A percentile compares a stretch with the other conserved stretches of the same genome.
These are phyloP conservation scores for Grus americana DNA, from an alignment of 2,113 vertebrate genomes.

Conservation along the genomic window DNA sequence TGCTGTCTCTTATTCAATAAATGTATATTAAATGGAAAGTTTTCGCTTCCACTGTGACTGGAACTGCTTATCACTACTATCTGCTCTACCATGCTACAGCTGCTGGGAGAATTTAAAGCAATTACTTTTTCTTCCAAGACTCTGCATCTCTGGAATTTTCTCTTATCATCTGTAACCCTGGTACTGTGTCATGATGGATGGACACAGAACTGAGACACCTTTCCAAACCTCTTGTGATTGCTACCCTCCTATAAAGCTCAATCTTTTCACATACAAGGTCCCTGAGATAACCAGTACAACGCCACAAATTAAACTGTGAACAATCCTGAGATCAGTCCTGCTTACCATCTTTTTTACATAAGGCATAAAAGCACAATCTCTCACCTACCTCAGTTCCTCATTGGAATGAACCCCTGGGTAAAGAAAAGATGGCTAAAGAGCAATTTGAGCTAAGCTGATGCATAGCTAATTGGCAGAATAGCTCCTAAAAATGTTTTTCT, in stretches of 20 bases:
- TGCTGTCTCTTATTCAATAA: not conserved
- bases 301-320: not conserved
- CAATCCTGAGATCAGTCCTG: not conserved
- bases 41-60: not conserved
- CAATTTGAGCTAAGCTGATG: not conserved
- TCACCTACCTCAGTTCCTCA: not conserved
- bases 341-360: not conserved
- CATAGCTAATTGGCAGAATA: not conserved
- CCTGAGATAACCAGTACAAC: not conserved
- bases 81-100: not conserved
- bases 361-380: not conserved
- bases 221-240: not conserved
- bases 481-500: not conserved
- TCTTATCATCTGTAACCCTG: not conserved
- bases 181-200: not conserved
- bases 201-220: not conserved
- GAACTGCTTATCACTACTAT: not conserved
- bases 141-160: not conserved
- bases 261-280: not conserved
- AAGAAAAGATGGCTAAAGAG: not conserved
- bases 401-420: not conserved
- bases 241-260: not conserved
- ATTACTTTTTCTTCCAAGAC: not conserved
- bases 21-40: not conserved
- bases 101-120: not conserved